Base-by-base conservation (phyloP, 2,888 invertebrate genomes). In the Drosophila rubida region DNA sequence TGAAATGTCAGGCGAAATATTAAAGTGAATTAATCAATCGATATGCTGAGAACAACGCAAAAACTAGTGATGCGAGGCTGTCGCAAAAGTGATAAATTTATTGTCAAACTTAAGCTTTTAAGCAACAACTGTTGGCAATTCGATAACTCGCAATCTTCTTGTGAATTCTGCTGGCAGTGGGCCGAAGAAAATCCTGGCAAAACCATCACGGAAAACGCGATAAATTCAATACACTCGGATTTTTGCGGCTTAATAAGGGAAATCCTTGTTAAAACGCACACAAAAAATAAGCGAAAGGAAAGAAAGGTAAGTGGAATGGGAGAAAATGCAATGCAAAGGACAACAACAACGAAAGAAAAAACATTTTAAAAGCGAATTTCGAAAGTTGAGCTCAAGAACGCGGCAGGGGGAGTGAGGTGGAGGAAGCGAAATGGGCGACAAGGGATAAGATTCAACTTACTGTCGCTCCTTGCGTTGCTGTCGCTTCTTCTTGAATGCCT, bases 401-500 rank as follows among this genome's bases (percentile, higher is more conserved):
- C 8, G 27, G 19, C 5, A 16, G 41, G 51, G 4, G 19, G 3
- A 19, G 19, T 1, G 3, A 19, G 19, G 19, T 16, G 45, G 7
- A 37, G 13, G 39, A 32, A 1, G 4, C 2, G 5, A 16, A 60
- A 50, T 49, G 30, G 25, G 16, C 39, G 51, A 51, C 51, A 53
- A 25, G n/a, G 23, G 32, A 55, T 49, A 44, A 55, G 35, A 37
- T 54, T 69, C 70, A 77, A 94, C 95, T 95, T 91, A 97, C 97
- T 94, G 95, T 93, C 95, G 96, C 70, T 97, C 97, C 90, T 96
- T 97, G 82, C 96, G 93, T 91, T 96, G 96, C 90, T 96, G 95
- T 79, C 96, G 95, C 93, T 97, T 97, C 93, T 96, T 97, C 92
- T 96, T 96, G 92, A 97, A 97, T 39, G 97, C 97, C 89, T 96